Conservation (phyloP, 2,797 vertebrate species). For the Alca torda region DNA sequence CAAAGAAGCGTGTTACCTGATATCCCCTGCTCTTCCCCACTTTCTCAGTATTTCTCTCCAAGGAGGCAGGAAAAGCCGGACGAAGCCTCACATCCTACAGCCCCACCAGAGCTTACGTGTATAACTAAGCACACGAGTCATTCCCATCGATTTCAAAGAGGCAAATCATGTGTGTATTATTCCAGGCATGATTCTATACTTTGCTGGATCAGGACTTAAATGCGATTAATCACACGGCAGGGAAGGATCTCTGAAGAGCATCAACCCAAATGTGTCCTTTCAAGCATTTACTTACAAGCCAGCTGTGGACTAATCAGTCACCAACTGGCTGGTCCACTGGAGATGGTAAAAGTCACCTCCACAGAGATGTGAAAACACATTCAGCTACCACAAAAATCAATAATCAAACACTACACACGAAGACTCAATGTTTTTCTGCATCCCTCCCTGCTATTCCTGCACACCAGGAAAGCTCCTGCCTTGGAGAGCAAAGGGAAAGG, state of each 20-base stretch:
- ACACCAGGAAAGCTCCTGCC: neutral
- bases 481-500: neutral
- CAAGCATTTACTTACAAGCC: conserved; percentile 64
- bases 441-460: neutral
- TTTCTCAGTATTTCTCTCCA: neutral
- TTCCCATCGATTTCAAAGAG: neutral
- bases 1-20: neutral
- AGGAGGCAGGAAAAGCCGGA: neutral
- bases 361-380: neutral
- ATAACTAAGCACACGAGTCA: neutral
- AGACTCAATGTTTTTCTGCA: neutral
- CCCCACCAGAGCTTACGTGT: neutral
- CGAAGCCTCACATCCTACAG: neutral
- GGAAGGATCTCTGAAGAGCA: conserved; percentile 64
- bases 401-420: neutral
- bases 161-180: neutral
- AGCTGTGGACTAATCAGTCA: conserved; percentile 70
- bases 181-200: conserved; percentile 39
- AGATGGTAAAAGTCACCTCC: conserved; percentile 66
- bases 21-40: neutral
- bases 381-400: neutral
- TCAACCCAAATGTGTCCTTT: conserved; percentile 67
- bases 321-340: conserved; percentile 60
- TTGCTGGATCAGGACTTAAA: conserved; percentile 63
- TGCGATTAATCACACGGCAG: conserved; percentile 64